A percentile compares a stretch with the other conserved stretches of the same genome.
Conservation (phyloP, 2,113 vertebrate genomes). For the Leptocoma aspasia region DNA sequence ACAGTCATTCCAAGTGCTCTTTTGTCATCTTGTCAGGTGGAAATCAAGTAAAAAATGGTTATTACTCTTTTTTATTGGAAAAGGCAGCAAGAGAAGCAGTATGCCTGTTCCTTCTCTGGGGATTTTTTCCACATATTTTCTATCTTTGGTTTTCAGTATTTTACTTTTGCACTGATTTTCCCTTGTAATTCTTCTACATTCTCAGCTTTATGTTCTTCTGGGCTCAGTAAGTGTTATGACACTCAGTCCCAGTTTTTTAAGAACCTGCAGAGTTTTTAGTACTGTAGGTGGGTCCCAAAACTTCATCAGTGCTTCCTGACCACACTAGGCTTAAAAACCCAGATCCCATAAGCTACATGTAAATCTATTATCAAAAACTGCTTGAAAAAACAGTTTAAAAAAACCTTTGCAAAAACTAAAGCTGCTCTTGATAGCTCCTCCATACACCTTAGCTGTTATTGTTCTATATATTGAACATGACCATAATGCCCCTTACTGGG, state of each 20-base stretch:
- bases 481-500: background rate
- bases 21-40: conserved; percentile 1
- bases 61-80: background rate
- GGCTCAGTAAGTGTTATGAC: background rate
- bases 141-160: background rate
- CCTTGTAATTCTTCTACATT: background rate
- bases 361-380: background rate
- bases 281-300: background rate
- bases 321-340: background rate
- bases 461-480: background rate
- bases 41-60: conserved; percentile 11
- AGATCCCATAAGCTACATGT: background rate
- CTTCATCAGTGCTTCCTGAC: background rate
- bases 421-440: background rate
- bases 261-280: background rate
- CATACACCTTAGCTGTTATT: background rate
- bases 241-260: background rate
- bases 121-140: background rate
- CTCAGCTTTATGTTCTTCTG: background rate
- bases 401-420: background rate
- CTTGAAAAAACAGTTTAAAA: background rate
- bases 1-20: background rate
- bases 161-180: background rate
- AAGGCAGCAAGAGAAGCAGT: background rate
- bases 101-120: background rate